Evolutionary conservation across 2,888 invertebrate genomes (phyloP).

Genomic region (Didymodactylos carnosus): DNA sequence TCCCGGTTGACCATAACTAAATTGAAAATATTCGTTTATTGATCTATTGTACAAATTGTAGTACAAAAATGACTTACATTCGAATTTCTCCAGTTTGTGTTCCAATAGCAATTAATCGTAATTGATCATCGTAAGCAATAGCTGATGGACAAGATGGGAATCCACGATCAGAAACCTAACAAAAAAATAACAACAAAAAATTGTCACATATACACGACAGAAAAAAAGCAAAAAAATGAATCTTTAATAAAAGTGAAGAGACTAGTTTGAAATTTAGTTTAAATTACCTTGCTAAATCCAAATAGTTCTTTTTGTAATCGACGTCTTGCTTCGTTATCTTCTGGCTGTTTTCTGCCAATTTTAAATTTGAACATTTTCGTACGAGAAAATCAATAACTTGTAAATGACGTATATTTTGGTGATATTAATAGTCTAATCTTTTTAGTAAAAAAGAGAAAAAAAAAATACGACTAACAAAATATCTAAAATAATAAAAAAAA

Average conservation of each 20-base stretch:
- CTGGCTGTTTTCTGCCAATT: neutral
- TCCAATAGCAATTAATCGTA: constrained; percentile 70
- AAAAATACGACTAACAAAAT: too few relatives aligned
- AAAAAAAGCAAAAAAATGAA: too few relatives aligned
- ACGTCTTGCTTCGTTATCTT: neutral
- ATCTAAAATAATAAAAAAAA: too few relatives aligned
- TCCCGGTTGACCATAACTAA: neutral
- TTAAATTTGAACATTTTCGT: neutral
- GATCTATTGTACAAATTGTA: neutral
- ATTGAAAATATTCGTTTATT: neutral
- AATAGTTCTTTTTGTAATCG: constrained; percentile 14
- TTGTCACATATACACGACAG: neutral
- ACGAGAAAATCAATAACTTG: too few relatives aligned
- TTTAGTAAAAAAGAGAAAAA: too few relatives aligned
- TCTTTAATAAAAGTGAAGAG: too few relatives aligned
- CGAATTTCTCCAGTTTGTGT: constrained; percentile 78
- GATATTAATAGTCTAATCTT: too few relatives aligned
- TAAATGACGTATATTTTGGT: too few relatives aligned
- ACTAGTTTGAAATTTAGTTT: too few relatives aligned
- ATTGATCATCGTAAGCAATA: constrained; percentile 69
- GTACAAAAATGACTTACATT: constrained; percentile 43
- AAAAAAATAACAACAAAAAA: constrained; percentile 18
- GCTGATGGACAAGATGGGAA: constrained; percentile 89
- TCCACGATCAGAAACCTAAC: constrained; percentile 82
- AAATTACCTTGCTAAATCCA: constrained; percentile 10